Conservation (phyloP, 1,140 invertebrate genomes). For the Tigriopus japonicus region DNA sequence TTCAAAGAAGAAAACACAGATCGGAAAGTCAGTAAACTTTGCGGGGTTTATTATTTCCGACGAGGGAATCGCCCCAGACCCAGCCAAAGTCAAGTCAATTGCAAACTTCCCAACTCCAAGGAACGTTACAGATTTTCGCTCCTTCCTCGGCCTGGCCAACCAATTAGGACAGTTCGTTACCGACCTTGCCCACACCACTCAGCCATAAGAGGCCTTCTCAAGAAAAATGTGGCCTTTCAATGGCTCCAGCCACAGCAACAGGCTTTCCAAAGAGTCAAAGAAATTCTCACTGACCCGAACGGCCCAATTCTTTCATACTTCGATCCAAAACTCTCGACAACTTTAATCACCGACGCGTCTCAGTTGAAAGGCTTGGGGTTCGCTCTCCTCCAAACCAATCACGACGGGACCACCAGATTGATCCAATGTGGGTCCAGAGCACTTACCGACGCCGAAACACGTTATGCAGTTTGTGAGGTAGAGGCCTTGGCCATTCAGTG, state of each 20-base stretch:
- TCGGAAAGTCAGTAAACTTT: too few species aligned
- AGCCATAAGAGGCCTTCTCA: not conserved
- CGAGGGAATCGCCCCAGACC: constrained; percentile 14
- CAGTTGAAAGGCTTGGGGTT: too few species aligned
- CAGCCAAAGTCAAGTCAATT: constrained; percentile 25
- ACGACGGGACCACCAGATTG: not conserved
- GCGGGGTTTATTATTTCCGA: too few species aligned
- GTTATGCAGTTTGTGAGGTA: not conserved
- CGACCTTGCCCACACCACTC: not conserved
- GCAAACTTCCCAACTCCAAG: constrained; percentile 18
- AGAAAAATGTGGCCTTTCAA: not conserved
- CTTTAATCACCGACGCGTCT: too few species aligned
- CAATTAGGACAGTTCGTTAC: not conserved
- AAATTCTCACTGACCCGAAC: not conserved
- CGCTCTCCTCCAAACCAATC: too few species aligned
- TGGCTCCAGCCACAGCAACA: not conserved
- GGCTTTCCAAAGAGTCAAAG: not conserved
- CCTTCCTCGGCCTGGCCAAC: not conserved
- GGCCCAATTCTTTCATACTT: not conserved
- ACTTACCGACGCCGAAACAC: not conserved
- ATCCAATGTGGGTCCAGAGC: not conserved
- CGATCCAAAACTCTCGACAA: too few species aligned
- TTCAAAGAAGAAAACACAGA: too few species aligned
- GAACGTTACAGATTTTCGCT: not conserved
- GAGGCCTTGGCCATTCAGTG: not conserved